Conservation (phyloP, 2,797 vertebrate genomes). For the Neoniphon sammara region DNA sequence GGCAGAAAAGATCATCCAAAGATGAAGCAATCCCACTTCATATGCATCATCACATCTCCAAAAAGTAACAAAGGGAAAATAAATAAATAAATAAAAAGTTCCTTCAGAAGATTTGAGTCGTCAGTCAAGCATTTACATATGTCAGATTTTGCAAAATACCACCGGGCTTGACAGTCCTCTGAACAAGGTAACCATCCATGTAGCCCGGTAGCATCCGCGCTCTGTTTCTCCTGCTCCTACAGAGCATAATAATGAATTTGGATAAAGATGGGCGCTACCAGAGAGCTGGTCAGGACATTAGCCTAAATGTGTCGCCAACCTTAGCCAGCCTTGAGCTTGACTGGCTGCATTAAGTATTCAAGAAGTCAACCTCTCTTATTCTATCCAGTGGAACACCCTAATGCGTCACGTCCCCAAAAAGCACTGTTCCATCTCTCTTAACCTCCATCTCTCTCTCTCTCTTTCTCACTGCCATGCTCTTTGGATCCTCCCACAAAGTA, state of each 20-base stretch:
- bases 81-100: constrained; percentile 4
- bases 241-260: constrained; percentile 57
- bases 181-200: constrained; percentile 52
- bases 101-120: constrained; percentile 37
- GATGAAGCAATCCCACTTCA: neutral
- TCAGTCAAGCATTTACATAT: constrained; percentile 68
- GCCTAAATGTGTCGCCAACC: constrained; percentile 74
- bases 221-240: constrained; percentile 58
- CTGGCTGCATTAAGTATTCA: constrained; percentile 67
- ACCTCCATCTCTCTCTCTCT: constrained; percentile 28
- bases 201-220: constrained; percentile 51
- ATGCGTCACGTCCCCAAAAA: constrained; percentile 33
- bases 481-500: constrained; percentile 43
- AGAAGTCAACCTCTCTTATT: constrained; percentile 53
- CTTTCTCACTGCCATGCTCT: constrained; percentile 25
- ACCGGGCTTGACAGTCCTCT: constrained; percentile 31
- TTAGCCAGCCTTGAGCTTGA: constrained; percentile 62
- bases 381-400: constrained; percentile 41
- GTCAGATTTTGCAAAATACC: constrained; percentile 56
- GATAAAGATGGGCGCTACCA: constrained; percentile 45
- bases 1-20: neutral
- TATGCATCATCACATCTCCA: neutral
- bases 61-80: neutral
- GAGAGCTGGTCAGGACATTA: constrained; percentile 62
- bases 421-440: constrained; percentile 53